Evolutionary conservation across 2,797 vertebrate species (phyloP).

Genomic region (Loriculus beryllinus): DNA sequence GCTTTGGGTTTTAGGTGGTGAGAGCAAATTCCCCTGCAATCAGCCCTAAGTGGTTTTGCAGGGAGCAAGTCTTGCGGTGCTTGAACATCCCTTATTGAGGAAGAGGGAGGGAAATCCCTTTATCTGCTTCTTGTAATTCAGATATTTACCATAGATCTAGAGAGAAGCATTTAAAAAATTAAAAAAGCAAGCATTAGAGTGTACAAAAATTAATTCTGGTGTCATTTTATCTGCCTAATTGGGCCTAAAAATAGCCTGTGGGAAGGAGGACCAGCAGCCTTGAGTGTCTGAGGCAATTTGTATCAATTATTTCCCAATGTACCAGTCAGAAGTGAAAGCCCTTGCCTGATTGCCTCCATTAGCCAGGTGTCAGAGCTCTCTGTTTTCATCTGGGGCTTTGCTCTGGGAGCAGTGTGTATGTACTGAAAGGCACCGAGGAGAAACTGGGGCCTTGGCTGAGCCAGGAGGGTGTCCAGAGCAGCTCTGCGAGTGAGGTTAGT

Average conservation of each 20-base stretch:
- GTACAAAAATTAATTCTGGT: background rate
- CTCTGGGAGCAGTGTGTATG: background rate
- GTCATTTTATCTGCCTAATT: background rate
- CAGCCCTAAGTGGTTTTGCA: background rate
- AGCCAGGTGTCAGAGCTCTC: background rate
- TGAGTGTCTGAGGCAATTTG: slow-evolving; percentile 23
- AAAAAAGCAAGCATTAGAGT: background rate
- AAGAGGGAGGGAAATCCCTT: background rate
- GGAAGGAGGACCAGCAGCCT: background rate
- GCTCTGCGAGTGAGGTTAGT: background rate
- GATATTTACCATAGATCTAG: background rate
- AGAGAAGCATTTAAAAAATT: background rate
- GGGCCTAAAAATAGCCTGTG: slow-evolving; percentile 16
- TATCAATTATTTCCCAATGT: slow-evolving; percentile 17
- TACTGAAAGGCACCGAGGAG: background rate
- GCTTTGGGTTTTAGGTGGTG: slow-evolving; percentile 31
- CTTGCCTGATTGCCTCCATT: background rate
- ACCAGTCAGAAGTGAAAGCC: background rate
- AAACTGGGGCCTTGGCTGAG: background rate
- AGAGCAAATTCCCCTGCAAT: slow-evolving; percentile 28
- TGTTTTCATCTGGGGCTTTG: background rate
- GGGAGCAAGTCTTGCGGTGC: background rate
- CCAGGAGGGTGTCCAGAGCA: background rate
- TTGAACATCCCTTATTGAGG: background rate
- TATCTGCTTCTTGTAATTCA: background rate